These are phyloP conservation scores for Pseudococcus jackbeardsleyi DNA, from an alignment of 2,888 invertebrate genomes.

Conservation along the genomic window DNA sequence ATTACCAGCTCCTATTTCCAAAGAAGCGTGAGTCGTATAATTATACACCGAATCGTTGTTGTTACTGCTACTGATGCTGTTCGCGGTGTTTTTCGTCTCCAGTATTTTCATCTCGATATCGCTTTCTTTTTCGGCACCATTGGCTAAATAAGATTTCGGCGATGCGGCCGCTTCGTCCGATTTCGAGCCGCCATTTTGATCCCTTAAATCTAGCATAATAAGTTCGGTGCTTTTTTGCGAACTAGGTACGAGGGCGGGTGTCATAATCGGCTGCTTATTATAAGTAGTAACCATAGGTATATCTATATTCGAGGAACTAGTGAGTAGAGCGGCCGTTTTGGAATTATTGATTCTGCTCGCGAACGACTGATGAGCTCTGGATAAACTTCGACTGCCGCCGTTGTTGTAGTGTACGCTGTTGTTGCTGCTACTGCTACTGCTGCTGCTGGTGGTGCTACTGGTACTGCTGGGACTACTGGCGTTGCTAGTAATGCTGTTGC, in stretches of 20 bases:
- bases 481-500: neutral
- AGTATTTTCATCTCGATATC: constrained; percentile 61
- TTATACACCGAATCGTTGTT: constrained; percentile 47
- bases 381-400: constrained; percentile 60
- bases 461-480: constrained; percentile 11
- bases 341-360: constrained; percentile 52
- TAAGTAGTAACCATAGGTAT: constrained; percentile 64
- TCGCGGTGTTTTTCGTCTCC: neutral
- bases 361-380: constrained; percentile 57
- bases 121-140: neutral
- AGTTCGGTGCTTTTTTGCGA: constrained; percentile 49
- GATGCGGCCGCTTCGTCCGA: neutral
- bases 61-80: neutral
- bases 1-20: constrained; percentile 40
- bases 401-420: neutral
- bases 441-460: neutral
- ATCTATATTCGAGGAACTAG: constrained; percentile 64
- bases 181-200: neutral
- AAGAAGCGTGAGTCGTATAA: constrained; percentile 60
- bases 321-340: constrained; percentile 57
- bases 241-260: constrained; percentile 58
- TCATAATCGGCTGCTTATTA: constrained; percentile 63
- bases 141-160: neutral
- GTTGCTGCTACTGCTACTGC: neutral
- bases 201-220: constrained; percentile 2